Evolutionary conservation across 2,888 invertebrate genomes (phyloP).

Genomic region (Drosophila leonis): DNA sequence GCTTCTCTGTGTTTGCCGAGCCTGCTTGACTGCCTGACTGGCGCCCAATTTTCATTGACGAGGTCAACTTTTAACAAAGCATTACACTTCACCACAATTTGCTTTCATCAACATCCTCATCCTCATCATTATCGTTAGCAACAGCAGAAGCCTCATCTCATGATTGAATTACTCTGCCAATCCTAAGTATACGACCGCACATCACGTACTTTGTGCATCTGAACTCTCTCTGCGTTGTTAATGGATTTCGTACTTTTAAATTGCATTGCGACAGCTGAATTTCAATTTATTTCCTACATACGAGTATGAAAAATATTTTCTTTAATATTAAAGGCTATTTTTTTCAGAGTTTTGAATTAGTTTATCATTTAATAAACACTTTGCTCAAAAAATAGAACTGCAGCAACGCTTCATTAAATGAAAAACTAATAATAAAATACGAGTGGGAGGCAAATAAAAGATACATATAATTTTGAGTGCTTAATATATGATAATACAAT

Average conservation of each 20-base stretch:
- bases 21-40: conserved; percentile 38
- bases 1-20: conserved; percentile 19
- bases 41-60: conserved; percentile 65
- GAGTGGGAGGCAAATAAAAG: too few species aligned
- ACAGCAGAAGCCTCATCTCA: conserved; percentile 19
- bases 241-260: conserved; percentile 40
- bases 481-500: too few species aligned
- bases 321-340: background rate
- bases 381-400: background rate
- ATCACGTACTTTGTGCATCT: conserved; percentile 39
- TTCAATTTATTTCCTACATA: background rate
- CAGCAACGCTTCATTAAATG: too few species aligned
- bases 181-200: conserved; percentile 17
- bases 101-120: conserved; percentile 36
- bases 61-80: conserved; percentile 73
- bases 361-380: background rate
- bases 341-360: background rate
- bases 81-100: conserved; percentile 48
- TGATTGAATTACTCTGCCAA: conserved; percentile 30
- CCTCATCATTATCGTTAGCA: conserved; percentile 11
- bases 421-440: background rate
- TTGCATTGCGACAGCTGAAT: conserved; percentile 3
- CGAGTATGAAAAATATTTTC: background rate
- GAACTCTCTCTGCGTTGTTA: conserved; percentile 33
- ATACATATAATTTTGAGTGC: too few species aligned